phyloP scores from a whole-genome alignment of 2,888 invertebrate genomes.

The Craniophora ligustri region DNA sequence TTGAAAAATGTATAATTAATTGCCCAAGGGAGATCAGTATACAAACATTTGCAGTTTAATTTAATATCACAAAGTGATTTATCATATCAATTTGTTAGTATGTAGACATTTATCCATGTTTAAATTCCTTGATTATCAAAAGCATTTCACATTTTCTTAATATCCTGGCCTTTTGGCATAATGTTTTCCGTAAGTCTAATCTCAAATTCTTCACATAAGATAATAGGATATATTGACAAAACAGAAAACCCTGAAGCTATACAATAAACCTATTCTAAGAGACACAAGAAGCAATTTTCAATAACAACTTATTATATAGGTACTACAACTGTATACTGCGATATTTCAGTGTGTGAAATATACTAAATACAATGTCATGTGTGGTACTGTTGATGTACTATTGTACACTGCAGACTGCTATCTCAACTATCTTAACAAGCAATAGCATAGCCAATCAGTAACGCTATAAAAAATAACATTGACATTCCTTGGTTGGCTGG shows the following conservation, averaged over 20 bases:
- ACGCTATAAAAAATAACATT: constrained; percentile 27
- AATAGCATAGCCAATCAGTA: constrained; percentile 27
- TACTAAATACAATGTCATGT: constrained; percentile 15
- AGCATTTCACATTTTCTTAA: too few species aligned
- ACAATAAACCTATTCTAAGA: constrained; percentile 38
- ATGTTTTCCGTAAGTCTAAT: constrained; percentile 23
- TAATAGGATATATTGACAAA: constrained; percentile 16
- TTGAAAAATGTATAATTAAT: constrained; percentile 70
- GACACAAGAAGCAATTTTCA: constrained; percentile 41
- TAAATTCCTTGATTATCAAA: constrained; percentile 4
- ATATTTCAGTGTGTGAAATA: constrained; percentile 26
- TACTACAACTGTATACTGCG: constrained; percentile 21
- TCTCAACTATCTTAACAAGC: constrained; percentile 18
- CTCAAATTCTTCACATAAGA: constrained; percentile 10
- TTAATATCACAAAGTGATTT: constrained; percentile 39
- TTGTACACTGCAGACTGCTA: constrained; percentile 13
- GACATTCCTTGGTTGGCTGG: constrained; percentile 18
- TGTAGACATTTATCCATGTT: too few species aligned
- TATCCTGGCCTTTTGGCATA: constrained; percentile 1
- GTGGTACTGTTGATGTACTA: constrained; percentile 3
- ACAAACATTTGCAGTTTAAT: constrained; percentile 55
- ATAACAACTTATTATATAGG: constrained; percentile 45
- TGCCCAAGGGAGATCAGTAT: constrained; percentile 68
- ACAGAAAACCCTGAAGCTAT: constrained; percentile 40
- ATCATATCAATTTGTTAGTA: too few species aligned